Evolutionary conservation across 2,797 vertebrate genomes (phyloP).

Genomic region (Malacoraja senta): DNA sequence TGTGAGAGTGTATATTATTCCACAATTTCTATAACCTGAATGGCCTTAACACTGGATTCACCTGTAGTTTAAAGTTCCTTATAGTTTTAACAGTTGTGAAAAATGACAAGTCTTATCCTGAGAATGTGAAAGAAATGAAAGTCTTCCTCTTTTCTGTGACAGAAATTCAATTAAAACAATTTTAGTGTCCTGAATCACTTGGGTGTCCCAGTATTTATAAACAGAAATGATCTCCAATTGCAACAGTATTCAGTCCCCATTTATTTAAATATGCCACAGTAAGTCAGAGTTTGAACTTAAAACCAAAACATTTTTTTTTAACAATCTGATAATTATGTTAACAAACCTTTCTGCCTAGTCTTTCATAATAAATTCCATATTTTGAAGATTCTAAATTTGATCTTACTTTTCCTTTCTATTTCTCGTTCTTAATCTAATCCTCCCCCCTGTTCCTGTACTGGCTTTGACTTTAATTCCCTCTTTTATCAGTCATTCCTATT

Average conservation of each 20-base stretch:
- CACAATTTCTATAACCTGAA: too few species aligned
- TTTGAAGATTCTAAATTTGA: background rate
- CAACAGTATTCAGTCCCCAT: too few species aligned
- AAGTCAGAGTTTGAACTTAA: background rate
- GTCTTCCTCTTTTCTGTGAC: background rate
- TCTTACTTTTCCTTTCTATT: background rate
- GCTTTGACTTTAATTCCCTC: background rate
- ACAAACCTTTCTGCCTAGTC: background rate
- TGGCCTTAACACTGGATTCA: too few species aligned
- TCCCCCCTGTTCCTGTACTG: background rate
- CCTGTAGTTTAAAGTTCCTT: too few species aligned
- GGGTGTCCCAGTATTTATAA: background rate
- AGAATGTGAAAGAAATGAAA: too few species aligned
- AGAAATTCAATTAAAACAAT: background rate
- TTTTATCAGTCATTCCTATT: background rate
- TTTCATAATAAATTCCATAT: background rate
- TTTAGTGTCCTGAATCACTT: background rate
- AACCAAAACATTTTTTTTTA: background rate
- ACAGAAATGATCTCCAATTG: background rate
- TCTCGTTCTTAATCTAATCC: background rate
- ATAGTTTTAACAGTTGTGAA: background rate
- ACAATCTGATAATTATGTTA: background rate
- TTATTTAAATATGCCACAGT: background rate
- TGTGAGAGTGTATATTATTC: too few species aligned
- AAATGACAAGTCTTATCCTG: background rate